Conservation (phyloP, 2,888 invertebrate genomes). For the Drosophila seclusa region DNA sequence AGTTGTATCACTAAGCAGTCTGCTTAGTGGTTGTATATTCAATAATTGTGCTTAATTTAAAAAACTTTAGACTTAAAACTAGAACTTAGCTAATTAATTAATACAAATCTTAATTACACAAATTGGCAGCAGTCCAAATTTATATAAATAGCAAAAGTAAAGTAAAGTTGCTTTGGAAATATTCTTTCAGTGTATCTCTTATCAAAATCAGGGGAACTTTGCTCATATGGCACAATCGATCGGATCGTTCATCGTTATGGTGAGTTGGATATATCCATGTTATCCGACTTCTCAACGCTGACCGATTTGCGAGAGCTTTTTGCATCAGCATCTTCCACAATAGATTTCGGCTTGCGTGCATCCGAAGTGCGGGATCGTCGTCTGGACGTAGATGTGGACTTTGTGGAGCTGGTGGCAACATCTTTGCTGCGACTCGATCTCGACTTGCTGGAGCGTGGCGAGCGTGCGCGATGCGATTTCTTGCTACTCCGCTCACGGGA, state of each 20-base stretch:
- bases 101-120: slow-evolving; percentile 23
- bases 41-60: slow-evolving; percentile 39
- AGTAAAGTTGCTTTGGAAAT: slow-evolving; percentile 6
- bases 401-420: slow-evolving; percentile 49
- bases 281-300: slow-evolving; percentile 87
- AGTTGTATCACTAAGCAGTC: slow-evolving; percentile 90
- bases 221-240: slow-evolving; percentile 3
- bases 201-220: slow-evolving; percentile 12
- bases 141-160: slow-evolving; percentile 31
- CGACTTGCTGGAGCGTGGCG: slow-evolving; percentile 78
- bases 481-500: slow-evolving; percentile 87
- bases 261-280: slow-evolving; percentile 93
- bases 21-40: slow-evolving; percentile 17
- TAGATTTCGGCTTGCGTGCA: slow-evolving; percentile 82
- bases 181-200: slow-evolving; percentile 17
- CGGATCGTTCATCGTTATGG: slow-evolving; percentile 85
- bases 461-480: slow-evolving; percentile 86
- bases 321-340: slow-evolving; percentile 78
- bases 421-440: slow-evolving; percentile 83
- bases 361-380: slow-evolving; percentile 84
- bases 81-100: slow-evolving; percentile 27
- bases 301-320: slow-evolving; percentile 84
- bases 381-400: slow-evolving; percentile 68
- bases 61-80: slow-evolving; percentile 43
- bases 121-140: slow-evolving; percentile 6